A percentile compares a stretch with the other conserved stretches of the same genome.
Conservation (phyloP, 1,140 invertebrate species). For the Dreissena rostriformis region DNA sequence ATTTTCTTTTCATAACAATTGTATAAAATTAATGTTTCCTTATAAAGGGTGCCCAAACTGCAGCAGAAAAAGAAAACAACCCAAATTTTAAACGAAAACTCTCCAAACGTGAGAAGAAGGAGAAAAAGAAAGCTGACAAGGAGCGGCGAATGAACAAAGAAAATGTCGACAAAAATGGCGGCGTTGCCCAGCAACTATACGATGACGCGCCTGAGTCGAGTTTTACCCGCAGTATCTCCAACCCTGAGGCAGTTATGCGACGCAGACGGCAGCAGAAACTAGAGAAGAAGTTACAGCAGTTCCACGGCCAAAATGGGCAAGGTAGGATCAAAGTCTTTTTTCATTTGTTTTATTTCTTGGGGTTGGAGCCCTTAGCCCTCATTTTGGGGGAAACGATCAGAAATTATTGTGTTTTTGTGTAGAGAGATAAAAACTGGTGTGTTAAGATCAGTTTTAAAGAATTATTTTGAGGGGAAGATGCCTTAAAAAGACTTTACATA, state of each 20-base stretch:
- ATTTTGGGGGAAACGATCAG: too few species aligned
- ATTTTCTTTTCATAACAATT: not conserved
- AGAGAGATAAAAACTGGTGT: too few species aligned
- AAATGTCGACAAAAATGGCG: constrained; percentile 64
- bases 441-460: too few species aligned
- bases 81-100: constrained; percentile 91
- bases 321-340: constrained; percentile 79
- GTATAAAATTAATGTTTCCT: not conserved
- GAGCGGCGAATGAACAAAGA: constrained; percentile 88
- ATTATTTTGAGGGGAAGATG: too few species aligned
- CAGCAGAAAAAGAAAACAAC: constrained; percentile 56
- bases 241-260: constrained; percentile 99
- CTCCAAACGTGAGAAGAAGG: constrained; percentile 99
- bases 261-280: constrained; percentile 97
- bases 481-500: too few species aligned
- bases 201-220: constrained; percentile 95
- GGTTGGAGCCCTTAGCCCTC: too few species aligned
- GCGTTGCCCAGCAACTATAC: constrained; percentile 78
- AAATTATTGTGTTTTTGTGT: too few species aligned
- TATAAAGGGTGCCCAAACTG: constrained; percentile 61
- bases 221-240: constrained; percentile 98
- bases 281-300: constrained; percentile 98
- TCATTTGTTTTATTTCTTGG: too few species aligned
- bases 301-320: constrained; percentile 90
- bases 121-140: constrained; percentile 98